Evolutionary conservation across 2,113 vertebrate genomes (phyloP), one percentile per base, ranked within the genome.

Genomic region (Toxotes chatareus): DNA sequence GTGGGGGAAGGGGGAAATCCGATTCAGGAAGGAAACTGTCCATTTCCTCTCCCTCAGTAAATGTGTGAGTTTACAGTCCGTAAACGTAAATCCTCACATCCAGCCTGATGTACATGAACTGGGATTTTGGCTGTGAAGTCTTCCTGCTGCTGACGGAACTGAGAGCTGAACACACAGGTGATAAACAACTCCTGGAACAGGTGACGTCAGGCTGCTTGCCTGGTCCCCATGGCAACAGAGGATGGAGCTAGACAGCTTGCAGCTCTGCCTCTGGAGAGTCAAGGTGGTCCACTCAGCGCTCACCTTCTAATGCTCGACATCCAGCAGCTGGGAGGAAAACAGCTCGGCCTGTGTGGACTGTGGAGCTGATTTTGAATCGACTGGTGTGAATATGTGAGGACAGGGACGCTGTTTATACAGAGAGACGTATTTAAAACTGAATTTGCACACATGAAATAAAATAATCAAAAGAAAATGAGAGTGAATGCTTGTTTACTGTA

Each of bases 161-260:
- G 27, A 21, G 40, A 38, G 59, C 0, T 4, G 19, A 38, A 14
- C 42, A 5, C 64, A 21, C 51, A 21, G 65, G 55, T 63, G 73
- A 76, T 80, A 88, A 91, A 86, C 82, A 90, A 75, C 60, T 16
- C 76, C 46, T 10, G 47, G 66, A 84, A 23, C 56, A 80, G 84
- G 63, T 88, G 77, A 80, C 86, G 49, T 70, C 79, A 84, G 31
- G 34, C 77, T 23, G 34, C 59, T 79, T 55, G 70, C 76, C 85
- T 60, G 76, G 86, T 92, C 84, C 47, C 85, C 80, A 13, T 56
- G 81, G 76, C 44, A 59, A 85, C 81, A 4, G 19, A 5, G 61
- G 76, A 67, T 61, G 71, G 60, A 34, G 74, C 49, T 14, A 55
- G 70, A 21, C 11, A n/a, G 70, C 62, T 71, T 5, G 65, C 12